These are phyloP conservation scores for Heliocidaris tuberculata DNA, from an alignment of 35 echinoderm and acorn worm genomes.

Conservation along the genomic window DNA sequence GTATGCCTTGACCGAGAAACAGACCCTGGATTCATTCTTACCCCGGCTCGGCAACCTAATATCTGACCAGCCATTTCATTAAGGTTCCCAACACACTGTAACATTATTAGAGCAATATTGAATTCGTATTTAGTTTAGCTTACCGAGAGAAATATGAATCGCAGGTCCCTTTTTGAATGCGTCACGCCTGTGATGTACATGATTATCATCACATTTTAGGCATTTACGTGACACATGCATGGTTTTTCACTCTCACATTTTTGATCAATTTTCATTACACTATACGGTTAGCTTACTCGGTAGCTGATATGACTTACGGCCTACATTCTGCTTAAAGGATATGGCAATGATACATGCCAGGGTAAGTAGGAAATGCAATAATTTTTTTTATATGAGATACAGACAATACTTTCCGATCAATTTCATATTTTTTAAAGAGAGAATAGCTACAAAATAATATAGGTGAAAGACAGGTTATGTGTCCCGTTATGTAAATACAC, in stretches of 20 bases:
- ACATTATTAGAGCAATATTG: not conserved
- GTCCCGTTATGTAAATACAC: too few relatives aligned
- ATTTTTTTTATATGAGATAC: too few relatives aligned
- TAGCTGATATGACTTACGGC: not conserved
- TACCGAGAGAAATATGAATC: not conserved
- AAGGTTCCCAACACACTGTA: constrained; percentile 1
- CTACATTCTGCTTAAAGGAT: not conserved
- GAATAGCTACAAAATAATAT: too few relatives aligned
- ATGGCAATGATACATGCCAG: too few relatives aligned
- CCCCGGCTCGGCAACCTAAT: not conserved
- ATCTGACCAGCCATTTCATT: not conserved
- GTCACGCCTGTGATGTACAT: not conserved
- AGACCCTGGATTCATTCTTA: not conserved
- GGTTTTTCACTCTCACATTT: not conserved
- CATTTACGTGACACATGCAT: not conserved
- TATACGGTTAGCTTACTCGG: not conserved
- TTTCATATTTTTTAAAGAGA: too few relatives aligned
- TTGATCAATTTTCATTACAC: not conserved
- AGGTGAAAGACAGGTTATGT: too few relatives aligned
- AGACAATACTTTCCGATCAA: too few relatives aligned
- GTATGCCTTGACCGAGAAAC: constrained; percentile 11
- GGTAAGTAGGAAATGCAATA: too few relatives aligned
- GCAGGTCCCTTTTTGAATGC: not conserved
- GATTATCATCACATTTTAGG: not conserved
- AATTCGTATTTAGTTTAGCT: not conserved